Evolutionary conservation across 2,888 invertebrate genomes (phyloP), one percentile per base, ranked within the genome.

Genomic region (Biston betularia): DNA sequence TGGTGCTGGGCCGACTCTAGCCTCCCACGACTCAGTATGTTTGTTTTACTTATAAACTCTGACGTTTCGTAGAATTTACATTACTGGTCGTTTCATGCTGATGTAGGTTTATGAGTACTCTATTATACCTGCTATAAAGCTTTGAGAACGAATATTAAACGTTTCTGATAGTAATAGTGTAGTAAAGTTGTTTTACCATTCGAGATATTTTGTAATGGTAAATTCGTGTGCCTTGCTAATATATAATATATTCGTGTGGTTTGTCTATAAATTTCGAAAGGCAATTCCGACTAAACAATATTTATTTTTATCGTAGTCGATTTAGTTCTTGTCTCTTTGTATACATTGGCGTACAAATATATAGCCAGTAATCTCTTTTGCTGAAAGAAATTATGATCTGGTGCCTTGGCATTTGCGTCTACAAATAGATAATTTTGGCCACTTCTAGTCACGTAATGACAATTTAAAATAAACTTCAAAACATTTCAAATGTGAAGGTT

Each of bases 31-130:
- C 74, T 62, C 24, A 50, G 42, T 33, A 60, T 71, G 77, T 82
- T 80, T 81, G 78, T 78, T 80, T 79, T 77, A 78, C 78, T 78
- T 78, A 78, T 78, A 80, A 80, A 80, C 81, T 79, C 68, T 75
- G 63, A 59, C 67, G 63, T 68, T 87, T 85, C 87, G 76, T 61
- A 76, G 85, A 83, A 85, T 63, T 71, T 60, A 72, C 74, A 76
- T 77, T 75, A 77, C 74, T 73, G 73, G 70, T 72, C 73, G 78
- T 76, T 79, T 72, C 66, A 75, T 75, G 75, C 68, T 73, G 58
- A 69, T 60, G 56, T 70, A 63, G 65, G 65, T 69, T 69, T 72
- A 71, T 68, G 69, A 70, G 76, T 75, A 71, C 77, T 79, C 75
- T 76, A 76, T 78, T 63, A 66, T 65, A 69, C 63, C 63, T 66